These are phyloP conservation scores for Pipistrellus kuhlii DNA, from an alignment of 2,797 vertebrate genomes.

Conservation along the genomic window DNA sequence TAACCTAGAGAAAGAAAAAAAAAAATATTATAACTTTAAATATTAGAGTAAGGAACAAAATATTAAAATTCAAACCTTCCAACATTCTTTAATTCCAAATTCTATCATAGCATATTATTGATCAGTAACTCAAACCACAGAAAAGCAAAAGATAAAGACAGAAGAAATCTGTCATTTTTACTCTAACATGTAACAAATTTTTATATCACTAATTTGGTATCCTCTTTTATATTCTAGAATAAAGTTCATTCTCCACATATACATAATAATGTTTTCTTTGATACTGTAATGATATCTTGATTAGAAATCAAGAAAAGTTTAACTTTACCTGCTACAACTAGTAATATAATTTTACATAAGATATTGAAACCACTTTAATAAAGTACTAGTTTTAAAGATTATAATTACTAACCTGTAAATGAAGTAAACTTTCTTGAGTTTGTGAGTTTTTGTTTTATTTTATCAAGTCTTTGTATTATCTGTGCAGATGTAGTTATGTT, in stretches of 20 bases:
- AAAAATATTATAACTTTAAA: background rate
- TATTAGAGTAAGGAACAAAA: background rate
- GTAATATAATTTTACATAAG: background rate
- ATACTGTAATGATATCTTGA: background rate
- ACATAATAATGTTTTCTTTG: slow-evolving; percentile 6
- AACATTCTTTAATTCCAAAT: slow-evolving; percentile 18
- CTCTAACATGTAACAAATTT: background rate
- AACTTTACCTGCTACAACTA: background rate
- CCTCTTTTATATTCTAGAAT: background rate
- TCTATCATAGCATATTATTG: background rate
- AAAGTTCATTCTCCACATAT: background rate
- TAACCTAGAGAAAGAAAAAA: slow-evolving; percentile 77
- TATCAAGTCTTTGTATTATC: background rate
- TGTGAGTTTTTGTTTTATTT: background rate
- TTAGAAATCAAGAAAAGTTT: background rate
- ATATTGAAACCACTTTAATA: background rate
- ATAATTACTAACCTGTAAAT: background rate
- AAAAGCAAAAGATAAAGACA: slow-evolving; percentile 26
- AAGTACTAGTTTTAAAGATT: slow-evolving; percentile 10
- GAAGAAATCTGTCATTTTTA: background rate
- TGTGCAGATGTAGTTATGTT: background rate
- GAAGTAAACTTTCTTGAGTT: background rate
- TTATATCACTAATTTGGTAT: background rate
- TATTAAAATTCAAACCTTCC: slow-evolving; percentile 31
- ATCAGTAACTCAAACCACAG: background rate